Conservation (phyloP, 2,888 invertebrate genomes). For the Campoletis raptor region DNA sequence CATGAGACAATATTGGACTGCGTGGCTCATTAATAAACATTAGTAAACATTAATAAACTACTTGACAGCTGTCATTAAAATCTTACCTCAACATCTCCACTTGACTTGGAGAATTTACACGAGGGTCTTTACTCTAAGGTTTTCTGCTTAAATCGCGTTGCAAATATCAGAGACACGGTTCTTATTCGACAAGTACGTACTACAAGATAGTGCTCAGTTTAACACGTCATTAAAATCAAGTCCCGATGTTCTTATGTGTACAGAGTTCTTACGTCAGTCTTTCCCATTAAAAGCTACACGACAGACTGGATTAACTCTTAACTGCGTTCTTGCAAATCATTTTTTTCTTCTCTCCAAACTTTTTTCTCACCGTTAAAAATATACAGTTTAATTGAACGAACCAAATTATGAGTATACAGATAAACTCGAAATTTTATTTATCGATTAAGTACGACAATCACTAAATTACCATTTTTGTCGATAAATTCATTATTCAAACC, state of each 20-base stretch:
- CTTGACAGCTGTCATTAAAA: slow-evolving; percentile 15
- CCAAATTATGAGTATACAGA: no score
- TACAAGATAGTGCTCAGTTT: slow-evolving; percentile 4
- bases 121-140: not conserved
- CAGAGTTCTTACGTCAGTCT: slow-evolving; percentile 9
- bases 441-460: not conserved
- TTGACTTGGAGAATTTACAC: not conserved
- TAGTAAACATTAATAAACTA: not conserved
- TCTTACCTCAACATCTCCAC: not conserved
- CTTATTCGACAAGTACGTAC: not conserved
- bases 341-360: not conserved
- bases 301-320: slow-evolving; percentile 2
- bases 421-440: not conserved
- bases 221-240: slow-evolving; percentile 32
- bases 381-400: not conserved
- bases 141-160: not conserved
- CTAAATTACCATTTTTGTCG: not conserved
- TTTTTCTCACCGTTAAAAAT: not conserved
- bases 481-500: not conserved
- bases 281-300: slow-evolving; percentile 12
- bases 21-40: not conserved
- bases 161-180: not conserved
- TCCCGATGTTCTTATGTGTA: not conserved
- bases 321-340: not conserved
- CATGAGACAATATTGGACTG: not conserved